These are phyloP conservation scores for Halictus ligatus DNA, from an alignment of 2,888 invertebrate genomes.

Conservation along the genomic window DNA sequence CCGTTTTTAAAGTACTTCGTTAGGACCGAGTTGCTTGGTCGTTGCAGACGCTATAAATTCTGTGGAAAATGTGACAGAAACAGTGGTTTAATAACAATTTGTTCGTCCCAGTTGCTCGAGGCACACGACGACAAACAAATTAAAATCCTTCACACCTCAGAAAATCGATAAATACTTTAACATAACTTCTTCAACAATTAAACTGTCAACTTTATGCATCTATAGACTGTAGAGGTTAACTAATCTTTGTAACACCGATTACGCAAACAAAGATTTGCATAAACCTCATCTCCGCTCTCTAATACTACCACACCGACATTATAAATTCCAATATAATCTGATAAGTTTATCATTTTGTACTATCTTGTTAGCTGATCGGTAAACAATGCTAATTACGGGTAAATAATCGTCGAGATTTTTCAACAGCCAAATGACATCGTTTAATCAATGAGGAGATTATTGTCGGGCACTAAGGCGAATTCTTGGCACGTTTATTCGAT, in stretches of 20 bases:
- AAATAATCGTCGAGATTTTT: background rate
- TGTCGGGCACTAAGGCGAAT: background rate
- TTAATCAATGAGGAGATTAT: background rate
- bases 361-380: background rate
- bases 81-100: too few relatives aligned
- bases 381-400: background rate
- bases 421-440: background rate
- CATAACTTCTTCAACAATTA: background rate
- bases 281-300: background rate
- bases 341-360: background rate
- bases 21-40: background rate
- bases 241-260: background rate
- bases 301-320: background rate
- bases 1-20: slow-evolving; percentile 7
- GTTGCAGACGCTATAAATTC: background rate
- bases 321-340: background rate
- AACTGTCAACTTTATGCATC: background rate
- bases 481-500: background rate
- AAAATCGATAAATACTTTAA: background rate
- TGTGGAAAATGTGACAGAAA: too few relatives aligned
- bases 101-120: background rate
- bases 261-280: background rate
- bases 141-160: background rate
- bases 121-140: background rate
- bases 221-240: background rate